Evolutionary conservation across 1,140 invertebrate species (phyloP), one percentile per base, ranked within the genome.

Genomic region (Drosophila sp.): DNA sequence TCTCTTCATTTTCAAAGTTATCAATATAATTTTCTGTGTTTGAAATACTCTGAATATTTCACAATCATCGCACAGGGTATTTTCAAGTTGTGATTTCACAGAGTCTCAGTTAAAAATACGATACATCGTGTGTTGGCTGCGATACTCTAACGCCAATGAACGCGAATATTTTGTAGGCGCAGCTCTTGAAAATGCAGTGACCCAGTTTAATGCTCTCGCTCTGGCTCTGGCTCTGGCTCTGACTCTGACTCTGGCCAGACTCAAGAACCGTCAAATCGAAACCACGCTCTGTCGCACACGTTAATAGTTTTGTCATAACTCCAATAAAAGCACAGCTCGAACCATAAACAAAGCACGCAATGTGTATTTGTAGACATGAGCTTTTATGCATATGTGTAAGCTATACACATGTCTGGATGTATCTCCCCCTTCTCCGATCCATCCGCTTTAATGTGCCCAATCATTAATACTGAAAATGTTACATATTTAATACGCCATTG

Each of bases 111-210:
- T 29, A 11, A 0, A 13, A 27, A 7, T 14, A 29, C 27, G 32
- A 38, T 34, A 25, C 36, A 48, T 48, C 34, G 40, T 45, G 38
- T 36, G 32, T 53, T 51, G 6, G 46, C 25, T 57, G 32, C 21
- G 13, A 40, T 43, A 59, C 57, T 67, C 65, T 50, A 56, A 70
- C 59, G 48, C 59, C 43, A 66, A 46, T 40, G 36, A 27, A 18
- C 62, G 65, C 71, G 57, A 74, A 74, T 74, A 54, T 74, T 78
- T 87, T 72, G 67, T 87, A 82, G 82, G 82, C 74, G 82, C 82
- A 87, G 82, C 76, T 76, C 66, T 82, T 82, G 70, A 87, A 86
- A 86, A 86, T 86, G 78, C 82, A 82, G 83, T 87, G 82, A 87
- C 82, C 82, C 83, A 87, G 82, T 87, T 87, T 61, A 70, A 45